These are phyloP conservation scores for Sinelater perroti DNA, from an alignment of 2,888 invertebrate species.

Conservation along the genomic window DNA sequence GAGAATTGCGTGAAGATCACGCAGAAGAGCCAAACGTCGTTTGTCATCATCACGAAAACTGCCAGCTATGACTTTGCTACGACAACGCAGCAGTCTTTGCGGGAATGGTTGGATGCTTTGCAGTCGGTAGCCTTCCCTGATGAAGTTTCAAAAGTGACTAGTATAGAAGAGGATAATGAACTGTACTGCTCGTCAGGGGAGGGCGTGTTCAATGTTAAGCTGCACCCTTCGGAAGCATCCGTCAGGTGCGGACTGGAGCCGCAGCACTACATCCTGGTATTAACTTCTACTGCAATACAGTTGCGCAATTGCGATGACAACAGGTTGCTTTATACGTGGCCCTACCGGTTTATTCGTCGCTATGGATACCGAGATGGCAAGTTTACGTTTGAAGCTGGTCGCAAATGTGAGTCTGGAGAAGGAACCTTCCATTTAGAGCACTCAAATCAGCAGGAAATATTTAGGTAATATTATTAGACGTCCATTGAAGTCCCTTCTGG, in stretches of 20 bases:
- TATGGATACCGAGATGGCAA: constrained; percentile 88
- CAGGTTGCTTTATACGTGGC: constrained; percentile 79
- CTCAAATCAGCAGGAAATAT: constrained; percentile 83
- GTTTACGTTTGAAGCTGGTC: constrained; percentile 88
- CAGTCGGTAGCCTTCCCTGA: constrained; percentile 85
- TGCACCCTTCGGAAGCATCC: constrained; percentile 82
- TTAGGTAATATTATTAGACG: too few species aligned
- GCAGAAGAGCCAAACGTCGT: constrained; percentile 67
- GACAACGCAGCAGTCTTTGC: constrained; percentile 73
- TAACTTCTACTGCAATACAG: constrained; percentile 80
- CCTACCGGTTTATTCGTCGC: constrained; percentile 82
- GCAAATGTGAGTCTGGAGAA: constrained; percentile 87
- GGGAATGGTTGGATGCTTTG: constrained; percentile 81
- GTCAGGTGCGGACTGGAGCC: constrained; percentile 77
- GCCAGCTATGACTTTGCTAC: constrained; percentile 69
- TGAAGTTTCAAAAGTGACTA: constrained; percentile 62
- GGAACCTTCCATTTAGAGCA: constrained; percentile 84
- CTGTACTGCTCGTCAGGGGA: constrained; percentile 87
- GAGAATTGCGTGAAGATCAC: constrained; percentile 90
- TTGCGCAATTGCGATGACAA: constrained; percentile 72
- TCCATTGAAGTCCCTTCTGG: too few species aligned
- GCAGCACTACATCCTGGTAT: constrained; percentile 73
- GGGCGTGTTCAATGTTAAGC: constrained; percentile 78
- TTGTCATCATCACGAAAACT: constrained; percentile 79
- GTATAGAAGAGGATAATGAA: constrained; percentile 87